Percentiles rank a stretch among this genome's conserved stretches.
Evolutionary conservation across 2,113 vertebrate species (phyloP).

Genomic region (Chloebia gouldiae): DNA sequence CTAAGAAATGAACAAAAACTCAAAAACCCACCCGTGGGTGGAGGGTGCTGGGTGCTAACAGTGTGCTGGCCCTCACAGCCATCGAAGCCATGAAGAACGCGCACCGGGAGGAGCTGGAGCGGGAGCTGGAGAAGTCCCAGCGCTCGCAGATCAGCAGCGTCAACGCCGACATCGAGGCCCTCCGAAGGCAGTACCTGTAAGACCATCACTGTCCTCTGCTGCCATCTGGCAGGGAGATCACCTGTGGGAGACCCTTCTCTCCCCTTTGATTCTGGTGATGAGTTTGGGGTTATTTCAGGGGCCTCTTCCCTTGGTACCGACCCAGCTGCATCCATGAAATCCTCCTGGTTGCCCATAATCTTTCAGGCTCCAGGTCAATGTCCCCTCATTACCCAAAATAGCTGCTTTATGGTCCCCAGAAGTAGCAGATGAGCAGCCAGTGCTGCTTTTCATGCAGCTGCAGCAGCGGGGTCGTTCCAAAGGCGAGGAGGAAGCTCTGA

Average conservation of each 20-base stretch:
- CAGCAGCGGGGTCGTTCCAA: fast-evolving
- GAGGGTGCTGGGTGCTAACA: background rate
- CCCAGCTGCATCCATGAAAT: background rate
- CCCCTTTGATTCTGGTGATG: background rate
- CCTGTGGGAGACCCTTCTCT: background rate
- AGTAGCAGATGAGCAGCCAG: background rate
- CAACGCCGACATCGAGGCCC: slow-evolving; percentile 89
- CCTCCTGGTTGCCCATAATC: background rate
- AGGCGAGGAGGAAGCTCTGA: background rate
- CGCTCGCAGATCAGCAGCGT: slow-evolving; percentile 90
- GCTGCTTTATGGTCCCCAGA: background rate
- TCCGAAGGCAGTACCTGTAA: slow-evolving; percentile 90
- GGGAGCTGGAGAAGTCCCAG: slow-evolving; percentile 89
- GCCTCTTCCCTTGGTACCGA: fast-evolving
- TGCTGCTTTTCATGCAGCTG: background rate
- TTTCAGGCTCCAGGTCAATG: background rate
- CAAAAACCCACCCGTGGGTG: fast-evolving
- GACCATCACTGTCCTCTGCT: fast-evolving
- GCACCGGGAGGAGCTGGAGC: slow-evolving; percentile 88
- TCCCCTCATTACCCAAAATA: background rate
- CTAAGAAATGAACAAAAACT: background rate
- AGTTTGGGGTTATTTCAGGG: fast-evolving
- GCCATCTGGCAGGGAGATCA: fast-evolving
- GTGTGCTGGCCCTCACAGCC: slow-evolving; percentile 64
- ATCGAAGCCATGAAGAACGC: slow-evolving; percentile 99